phyloP scores from a whole-genome alignment of 2,888 invertebrate genomes.

The Catotricha subobsoleta region DNA sequence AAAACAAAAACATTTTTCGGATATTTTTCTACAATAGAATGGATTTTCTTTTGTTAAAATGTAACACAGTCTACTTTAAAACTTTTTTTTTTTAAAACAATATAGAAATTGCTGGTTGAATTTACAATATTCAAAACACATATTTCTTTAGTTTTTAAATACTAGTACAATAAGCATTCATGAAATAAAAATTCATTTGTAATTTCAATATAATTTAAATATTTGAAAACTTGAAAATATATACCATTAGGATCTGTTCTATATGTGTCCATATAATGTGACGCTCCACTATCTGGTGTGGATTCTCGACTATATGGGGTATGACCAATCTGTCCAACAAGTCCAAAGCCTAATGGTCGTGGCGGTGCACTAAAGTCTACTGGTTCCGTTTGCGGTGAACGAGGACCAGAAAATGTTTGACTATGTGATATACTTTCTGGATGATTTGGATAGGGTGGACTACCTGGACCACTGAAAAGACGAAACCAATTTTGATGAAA shows the following conservation, averaged over 20 bases:
- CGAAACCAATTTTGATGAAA: not conserved
- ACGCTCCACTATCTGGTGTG: slow-evolving; percentile 75
- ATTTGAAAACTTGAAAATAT: slow-evolving; percentile 15
- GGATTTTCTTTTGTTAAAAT: too few relatives aligned
- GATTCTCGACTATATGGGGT: slow-evolving; percentile 61
- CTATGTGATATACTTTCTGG: slow-evolving; percentile 25
- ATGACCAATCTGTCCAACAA: slow-evolving; percentile 36
- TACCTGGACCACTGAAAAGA: slow-evolving; percentile 33
- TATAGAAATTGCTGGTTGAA: not conserved
- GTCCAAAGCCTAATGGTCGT: slow-evolving; percentile 40
- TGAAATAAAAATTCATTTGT: too few relatives aligned
- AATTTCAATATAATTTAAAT: not conserved
- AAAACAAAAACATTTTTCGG: too few relatives aligned
- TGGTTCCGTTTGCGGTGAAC: slow-evolving; percentile 49
- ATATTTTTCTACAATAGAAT: too few relatives aligned
- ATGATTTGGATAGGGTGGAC: slow-evolving; percentile 38
- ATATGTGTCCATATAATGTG: slow-evolving; percentile 76
- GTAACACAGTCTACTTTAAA: too few relatives aligned
- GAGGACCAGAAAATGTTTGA: slow-evolving; percentile 36
- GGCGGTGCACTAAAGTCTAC: slow-evolving; percentile 52
- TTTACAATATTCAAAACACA: not conserved
- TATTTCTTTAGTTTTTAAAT: not conserved
- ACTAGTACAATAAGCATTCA: not conserved
- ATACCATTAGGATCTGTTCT: slow-evolving; percentile 62
- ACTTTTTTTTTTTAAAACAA: not conserved